These are phyloP conservation scores for Caenorhabditis inopinata DNA, from an alignment of 1,140 invertebrate genomes.

Conservation along the genomic window DNA sequence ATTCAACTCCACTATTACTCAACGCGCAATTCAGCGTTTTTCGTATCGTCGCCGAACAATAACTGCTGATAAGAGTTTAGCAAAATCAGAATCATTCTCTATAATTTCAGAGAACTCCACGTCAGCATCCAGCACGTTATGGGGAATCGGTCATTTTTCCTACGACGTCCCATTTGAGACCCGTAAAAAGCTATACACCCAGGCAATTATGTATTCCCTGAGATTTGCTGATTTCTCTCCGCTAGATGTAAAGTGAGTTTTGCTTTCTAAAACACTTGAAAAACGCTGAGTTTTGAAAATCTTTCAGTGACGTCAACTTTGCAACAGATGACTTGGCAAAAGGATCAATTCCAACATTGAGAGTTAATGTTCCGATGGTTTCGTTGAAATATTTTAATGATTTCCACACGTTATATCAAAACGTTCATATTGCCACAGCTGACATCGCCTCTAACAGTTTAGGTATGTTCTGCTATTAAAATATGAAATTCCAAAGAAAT, in stretches of 20 bases:
- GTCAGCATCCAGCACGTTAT: neutral
- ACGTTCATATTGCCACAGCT: conserved; percentile 11
- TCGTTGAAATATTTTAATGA: conserved; percentile 8
- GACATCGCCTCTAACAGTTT: conserved; percentile 5
- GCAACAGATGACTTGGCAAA: neutral
- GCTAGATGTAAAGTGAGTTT: conserved; percentile 8
- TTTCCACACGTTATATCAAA: conserved; percentile 17
- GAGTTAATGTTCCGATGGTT: neutral
- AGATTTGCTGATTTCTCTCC: conserved; percentile 18
- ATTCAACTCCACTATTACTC: no score
- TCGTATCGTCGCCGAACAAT: no score
- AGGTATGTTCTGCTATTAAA: neutral
- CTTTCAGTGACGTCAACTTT: conserved; percentile 11
- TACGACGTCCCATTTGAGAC: conserved; percentile 16
- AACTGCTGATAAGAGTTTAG: no score
- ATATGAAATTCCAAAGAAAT: no score
- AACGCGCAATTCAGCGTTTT: no score
- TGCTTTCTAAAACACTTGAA: neutral
- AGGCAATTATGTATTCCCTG: neutral
- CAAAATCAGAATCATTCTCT: neutral
- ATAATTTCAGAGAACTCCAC: conserved; percentile 1
- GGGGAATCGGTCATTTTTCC: conserved; percentile 44
- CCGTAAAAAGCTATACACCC: neutral
- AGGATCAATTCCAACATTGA: conserved; percentile 3
- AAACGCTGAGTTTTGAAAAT: neutral